Evolutionary conservation across 1,140 invertebrate genomes (phyloP).

Genomic region (Holcopasites calliopsidis): DNA sequence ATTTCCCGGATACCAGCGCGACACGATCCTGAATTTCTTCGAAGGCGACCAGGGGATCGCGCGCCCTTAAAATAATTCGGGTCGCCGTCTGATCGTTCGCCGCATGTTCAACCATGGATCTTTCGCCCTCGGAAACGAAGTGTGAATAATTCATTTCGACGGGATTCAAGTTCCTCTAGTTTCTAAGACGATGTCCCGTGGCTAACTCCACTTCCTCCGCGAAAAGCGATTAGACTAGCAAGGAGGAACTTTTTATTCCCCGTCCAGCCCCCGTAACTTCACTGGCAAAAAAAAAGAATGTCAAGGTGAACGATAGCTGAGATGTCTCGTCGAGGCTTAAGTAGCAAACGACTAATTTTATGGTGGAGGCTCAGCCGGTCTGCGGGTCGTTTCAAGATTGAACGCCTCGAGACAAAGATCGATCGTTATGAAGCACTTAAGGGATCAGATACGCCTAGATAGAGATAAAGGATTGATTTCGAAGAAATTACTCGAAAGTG

Average conservation of each 20-base stretch:
- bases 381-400: background rate
- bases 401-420: background rate
- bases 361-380: background rate
- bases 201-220: background rate
- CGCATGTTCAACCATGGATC: background rate
- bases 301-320: slow-evolving; percentile 6
- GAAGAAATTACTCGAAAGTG: too few relatives aligned
- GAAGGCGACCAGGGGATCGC: background rate
- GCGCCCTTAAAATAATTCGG: background rate
- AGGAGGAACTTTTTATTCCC: background rate
- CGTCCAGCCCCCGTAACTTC: slow-evolving; percentile 12
- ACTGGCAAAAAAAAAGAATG: slow-evolving; percentile 1
- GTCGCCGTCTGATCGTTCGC: background rate
- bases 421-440: background rate
- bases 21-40: background rate
- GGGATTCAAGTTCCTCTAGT: slow-evolving; percentile 1
- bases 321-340: background rate
- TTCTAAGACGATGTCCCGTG: background rate
- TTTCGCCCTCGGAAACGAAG: background rate
- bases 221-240: background rate
- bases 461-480: too few relatives aligned
- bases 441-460: background rate
- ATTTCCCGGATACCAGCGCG: background rate
- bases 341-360: slow-evolving; percentile 17
- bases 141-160: slow-evolving; percentile 32